These are phyloP conservation scores for Tenrec ecaudatus DNA, from an alignment of 2,113 vertebrate genomes.

Conservation along the genomic window DNA sequence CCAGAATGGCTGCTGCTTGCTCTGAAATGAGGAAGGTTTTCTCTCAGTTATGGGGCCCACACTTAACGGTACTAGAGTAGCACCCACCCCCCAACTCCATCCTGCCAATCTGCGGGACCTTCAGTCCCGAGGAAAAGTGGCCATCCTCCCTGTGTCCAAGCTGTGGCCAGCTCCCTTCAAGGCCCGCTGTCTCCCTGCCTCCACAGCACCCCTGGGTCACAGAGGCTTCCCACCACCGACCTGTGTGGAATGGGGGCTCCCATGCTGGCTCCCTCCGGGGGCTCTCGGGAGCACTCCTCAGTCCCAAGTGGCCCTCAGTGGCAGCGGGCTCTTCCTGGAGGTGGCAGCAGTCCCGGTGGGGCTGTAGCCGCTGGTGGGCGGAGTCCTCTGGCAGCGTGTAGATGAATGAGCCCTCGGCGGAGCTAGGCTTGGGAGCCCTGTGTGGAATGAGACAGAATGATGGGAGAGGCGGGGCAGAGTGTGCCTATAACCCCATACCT, in stretches of 20 bases:
- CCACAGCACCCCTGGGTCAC: too few relatives aligned
- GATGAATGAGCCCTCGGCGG: slow-evolving; percentile 86
- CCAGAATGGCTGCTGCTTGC: background rate
- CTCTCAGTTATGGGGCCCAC: background rate
- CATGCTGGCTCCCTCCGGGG: slow-evolving; percentile 73
- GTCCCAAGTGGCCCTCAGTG: slow-evolving; percentile 68
- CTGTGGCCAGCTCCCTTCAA: background rate
- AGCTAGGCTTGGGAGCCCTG: slow-evolving; percentile 81
- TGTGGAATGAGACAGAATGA: background rate
- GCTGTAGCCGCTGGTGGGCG: slow-evolving; percentile 87
- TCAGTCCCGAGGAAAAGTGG: background rate
- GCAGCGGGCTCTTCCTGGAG: slow-evolving; percentile 84
- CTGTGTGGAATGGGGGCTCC: slow-evolving; percentile 85
- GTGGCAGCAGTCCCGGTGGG: slow-evolving; percentile 78
- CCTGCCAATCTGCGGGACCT: background rate
- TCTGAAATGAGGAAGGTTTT: background rate
- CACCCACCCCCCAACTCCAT: rapidly evolving
- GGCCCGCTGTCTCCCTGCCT: background rate
- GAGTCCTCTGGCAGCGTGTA: slow-evolving; percentile 89
- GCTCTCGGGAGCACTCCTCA: slow-evolving; percentile 70
- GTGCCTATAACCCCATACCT: rapidly evolving
- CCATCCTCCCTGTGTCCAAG: background rate
- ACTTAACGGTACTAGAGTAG: background rate
- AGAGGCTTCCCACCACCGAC: slow-evolving; percentile 72
- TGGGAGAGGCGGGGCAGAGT: background rate